Evolutionary conservation across 2,888 invertebrate species (phyloP), one percentile per base, ranked within the genome.

Genomic region (Pemphredon lugubris): DNA sequence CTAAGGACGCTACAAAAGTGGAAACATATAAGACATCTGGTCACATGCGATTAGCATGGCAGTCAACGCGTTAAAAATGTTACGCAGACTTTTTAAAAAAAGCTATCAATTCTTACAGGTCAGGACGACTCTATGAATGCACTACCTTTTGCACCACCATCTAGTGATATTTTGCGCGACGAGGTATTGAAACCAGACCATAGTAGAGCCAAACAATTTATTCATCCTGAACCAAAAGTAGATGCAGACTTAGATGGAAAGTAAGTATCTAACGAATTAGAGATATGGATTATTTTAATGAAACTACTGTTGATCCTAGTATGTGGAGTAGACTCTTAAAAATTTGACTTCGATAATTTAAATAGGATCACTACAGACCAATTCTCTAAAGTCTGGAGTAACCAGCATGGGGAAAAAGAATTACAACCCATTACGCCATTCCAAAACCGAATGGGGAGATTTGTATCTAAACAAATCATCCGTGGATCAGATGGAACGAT

Each of bases 171-270:
- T 83, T 79, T 92, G 34, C 89, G 92, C 53, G 91, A 92, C 42
- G 90, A 91, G n/a, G 91, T 91, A 77, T 80, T 93, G 44, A 93
- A 93, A 83, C 91, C 92, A 0, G 92, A 90, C 9, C 90, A 87
- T 80, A 88, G 90, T 23, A 11, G 16, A 59, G 71, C 82, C 30
- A 32, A 37, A 9, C 32, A 71, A 32, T 72, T 14, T 9, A 30
- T 21, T 21, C 9, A 44, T 32, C 9, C 16, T 2, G 16, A 14
- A 77, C 16, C 78, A 83, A 83, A 86, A 89, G 84, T 84, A 71
- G 93, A 93, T 82, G 88, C 87, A 47, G 92, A 92, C 82, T 84
- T 93, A 76, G 93, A 93, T 90, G 92, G 92, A 84, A 91, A 91
- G 92, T 92, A 87, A 86, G 57, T 11, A 34, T 34, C 6, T 32